A percentile compares a stretch with the other conserved stretches of the same genome.
Conservation (phyloP, 2,888 invertebrate species). For the Cephalotes varians region DNA sequence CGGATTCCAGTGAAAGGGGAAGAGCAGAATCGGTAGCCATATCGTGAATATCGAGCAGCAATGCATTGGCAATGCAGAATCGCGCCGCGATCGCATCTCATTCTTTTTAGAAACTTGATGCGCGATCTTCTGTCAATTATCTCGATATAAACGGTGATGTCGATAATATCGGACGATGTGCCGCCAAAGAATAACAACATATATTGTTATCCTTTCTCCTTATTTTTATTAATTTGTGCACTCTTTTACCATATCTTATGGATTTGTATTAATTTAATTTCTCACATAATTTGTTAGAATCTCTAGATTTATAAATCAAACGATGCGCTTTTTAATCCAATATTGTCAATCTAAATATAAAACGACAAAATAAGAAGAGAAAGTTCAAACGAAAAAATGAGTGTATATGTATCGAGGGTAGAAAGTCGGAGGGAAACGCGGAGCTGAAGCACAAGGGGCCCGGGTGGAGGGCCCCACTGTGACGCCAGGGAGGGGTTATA, state of each 20-base stretch:
- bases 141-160: conserved; percentile 11
- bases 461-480: conserved; percentile 47
- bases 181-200: not conserved
- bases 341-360: not conserved
- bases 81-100: conserved; percentile 41
- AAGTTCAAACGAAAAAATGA: not conserved
- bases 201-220: not conserved
- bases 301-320: not conserved
- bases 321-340: not conserved
- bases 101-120: conserved; percentile 44
- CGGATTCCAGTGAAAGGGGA: conserved; percentile 63
- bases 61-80: conserved; percentile 53
- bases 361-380: not conserved
- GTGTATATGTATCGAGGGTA: not conserved
- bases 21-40: conserved; percentile 46
- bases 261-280: not conserved
- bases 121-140: conserved; percentile 46
- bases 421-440: conserved; percentile 21
- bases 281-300: not conserved
- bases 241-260: not conserved
- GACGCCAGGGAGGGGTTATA: conserved; percentile 76
- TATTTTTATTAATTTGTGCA: not conserved
- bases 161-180: conserved; percentile 20
- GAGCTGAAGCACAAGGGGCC: conserved; percentile 52
- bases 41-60: conserved; percentile 64